Percentiles rank a stretch among this genome's conserved stretches.
Evolutionary conservation across 2,888 invertebrate genomes (phyloP).

Genomic region (Unio delphinus): DNA sequence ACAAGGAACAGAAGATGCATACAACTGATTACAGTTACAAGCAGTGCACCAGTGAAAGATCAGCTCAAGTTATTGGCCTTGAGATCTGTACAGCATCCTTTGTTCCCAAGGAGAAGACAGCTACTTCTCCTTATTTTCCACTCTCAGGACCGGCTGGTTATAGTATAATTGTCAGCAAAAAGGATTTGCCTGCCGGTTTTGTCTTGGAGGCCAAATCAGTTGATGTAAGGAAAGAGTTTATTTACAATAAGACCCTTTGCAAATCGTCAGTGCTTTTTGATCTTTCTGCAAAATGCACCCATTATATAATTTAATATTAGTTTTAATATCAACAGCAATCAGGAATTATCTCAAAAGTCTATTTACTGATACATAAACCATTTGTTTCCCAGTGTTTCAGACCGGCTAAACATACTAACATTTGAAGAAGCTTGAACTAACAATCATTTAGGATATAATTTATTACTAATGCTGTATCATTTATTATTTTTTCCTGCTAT

Average conservation of each 20-base stretch:
- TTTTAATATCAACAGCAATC: no score
- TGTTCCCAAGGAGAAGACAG: conserved; percentile 77
- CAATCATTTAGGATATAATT: no score
- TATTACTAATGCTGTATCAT: no score
- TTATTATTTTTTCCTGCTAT: no score
- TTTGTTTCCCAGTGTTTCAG: no score
- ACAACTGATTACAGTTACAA: conserved; percentile 72
- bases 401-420: no score
- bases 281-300: no score
- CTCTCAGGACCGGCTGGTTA: conserved; percentile 62
- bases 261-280: no score
- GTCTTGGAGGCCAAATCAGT: conserved; percentile 58
- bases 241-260: neutral
- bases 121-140: conserved; percentile 71
- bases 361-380: no score
- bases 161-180: conserved; percentile 55
- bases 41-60: conserved; percentile 5
- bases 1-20: conserved; percentile 80
- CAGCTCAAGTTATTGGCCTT: conserved; percentile 84
- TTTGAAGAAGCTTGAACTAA: no score
- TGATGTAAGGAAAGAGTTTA: conserved; percentile 30
- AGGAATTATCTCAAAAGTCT: no score
- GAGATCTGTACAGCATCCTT: conserved; percentile 85
- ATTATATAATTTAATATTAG: no score
- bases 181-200: conserved; percentile 62